Percentiles rank a stretch among this genome's conserved stretches.
Evolutionary conservation across 2,888 invertebrate species (phyloP).

Genomic region (Dimorphilus gyrociliatus): DNA sequence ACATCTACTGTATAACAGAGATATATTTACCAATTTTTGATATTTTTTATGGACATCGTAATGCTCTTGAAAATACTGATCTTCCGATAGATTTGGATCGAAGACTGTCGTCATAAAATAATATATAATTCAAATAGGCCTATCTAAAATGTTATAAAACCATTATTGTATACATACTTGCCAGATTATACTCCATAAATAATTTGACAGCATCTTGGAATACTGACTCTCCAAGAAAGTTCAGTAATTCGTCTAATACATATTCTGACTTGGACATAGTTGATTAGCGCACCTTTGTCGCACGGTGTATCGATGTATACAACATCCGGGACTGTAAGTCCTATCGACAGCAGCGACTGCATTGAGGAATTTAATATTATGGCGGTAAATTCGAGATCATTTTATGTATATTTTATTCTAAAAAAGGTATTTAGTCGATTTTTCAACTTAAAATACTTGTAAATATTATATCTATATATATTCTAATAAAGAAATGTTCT

Average conservation of each 20-base stretch:
- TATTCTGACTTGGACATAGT: slow-evolving; percentile 5
- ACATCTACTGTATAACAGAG: not conserved
- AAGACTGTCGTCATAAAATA: slow-evolving; percentile 63
- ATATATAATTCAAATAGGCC: not conserved
- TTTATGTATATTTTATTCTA: too few relatives aligned
- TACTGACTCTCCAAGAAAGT: slow-evolving; percentile 74
- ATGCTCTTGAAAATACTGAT: slow-evolving; percentile 58
- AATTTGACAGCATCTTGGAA: slow-evolving; percentile 80
- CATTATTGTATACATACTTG: slow-evolving; percentile 48
- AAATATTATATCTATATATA: too few relatives aligned
- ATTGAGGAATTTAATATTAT: too few relatives aligned
- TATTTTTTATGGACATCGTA: slow-evolving; percentile 64
- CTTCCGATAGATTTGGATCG: slow-evolving; percentile 59
- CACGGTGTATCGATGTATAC: slow-evolving; percentile 6
- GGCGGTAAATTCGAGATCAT: too few relatives aligned
- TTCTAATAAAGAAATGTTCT: too few relatives aligned
- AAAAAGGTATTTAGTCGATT: too few relatives aligned
- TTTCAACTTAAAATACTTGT: too few relatives aligned
- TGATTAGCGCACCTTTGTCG: slow-evolving; percentile 4
- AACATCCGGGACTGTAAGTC: slow-evolving; percentile 8
- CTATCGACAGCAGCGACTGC: too few relatives aligned
- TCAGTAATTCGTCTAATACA: slow-evolving; percentile 74
- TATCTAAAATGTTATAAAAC: not conserved
- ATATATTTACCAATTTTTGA: slow-evolving; percentile 56
- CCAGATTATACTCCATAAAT: slow-evolving; percentile 78